A percentile compares a stretch with the other conserved stretches of the same genome.
Evolutionary conservation across 2,797 vertebrate genomes (phyloP).

Genomic region (Argentina silus): DNA sequence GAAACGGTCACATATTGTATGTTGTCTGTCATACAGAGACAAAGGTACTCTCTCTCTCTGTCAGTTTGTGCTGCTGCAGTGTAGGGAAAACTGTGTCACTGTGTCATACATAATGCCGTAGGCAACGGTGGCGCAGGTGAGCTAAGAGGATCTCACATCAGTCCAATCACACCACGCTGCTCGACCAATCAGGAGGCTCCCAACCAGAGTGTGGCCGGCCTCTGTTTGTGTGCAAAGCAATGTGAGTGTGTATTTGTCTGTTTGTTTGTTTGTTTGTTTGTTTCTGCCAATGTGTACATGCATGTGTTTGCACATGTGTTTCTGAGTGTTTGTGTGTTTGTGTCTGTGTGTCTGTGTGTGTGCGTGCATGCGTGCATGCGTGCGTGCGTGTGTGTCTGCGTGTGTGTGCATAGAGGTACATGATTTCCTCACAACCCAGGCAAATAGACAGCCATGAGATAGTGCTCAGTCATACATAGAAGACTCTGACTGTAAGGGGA

Average conservation of each 20-base stretch:
- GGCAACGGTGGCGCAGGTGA: slow-evolving; percentile 66
- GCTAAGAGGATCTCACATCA: slow-evolving; percentile 22
- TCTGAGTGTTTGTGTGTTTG: neutral
- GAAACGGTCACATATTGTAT: neutral
- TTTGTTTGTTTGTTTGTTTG: slow-evolving; percentile 6
- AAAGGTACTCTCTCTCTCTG: slow-evolving; percentile 4
- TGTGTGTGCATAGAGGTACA: neutral
- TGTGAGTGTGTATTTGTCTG: slow-evolving; percentile 22
- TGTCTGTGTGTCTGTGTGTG: neutral
- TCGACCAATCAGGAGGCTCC: slow-evolving; percentile 50
- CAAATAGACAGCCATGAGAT: neutral
- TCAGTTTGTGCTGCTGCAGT: slow-evolving; percentile 23
- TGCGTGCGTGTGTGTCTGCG: neutral
- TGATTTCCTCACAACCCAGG: neutral
- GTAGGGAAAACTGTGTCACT: slow-evolving; percentile 66
- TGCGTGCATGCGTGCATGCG: neutral
- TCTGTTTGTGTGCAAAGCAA: slow-evolving; percentile 20
- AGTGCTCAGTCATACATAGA: slow-evolving; percentile 15
- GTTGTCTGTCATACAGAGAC: slow-evolving; percentile 2
- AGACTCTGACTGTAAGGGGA: neutral
- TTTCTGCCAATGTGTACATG: neutral
- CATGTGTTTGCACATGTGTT: slow-evolving; percentile 13
- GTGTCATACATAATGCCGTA: slow-evolving; percentile 60
- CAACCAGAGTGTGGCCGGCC: slow-evolving; percentile 9
- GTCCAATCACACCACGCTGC: slow-evolving; percentile 45